Conservation (phyloP, 2,113 vertebrate genomes). For the Anser cygnoides region DNA sequence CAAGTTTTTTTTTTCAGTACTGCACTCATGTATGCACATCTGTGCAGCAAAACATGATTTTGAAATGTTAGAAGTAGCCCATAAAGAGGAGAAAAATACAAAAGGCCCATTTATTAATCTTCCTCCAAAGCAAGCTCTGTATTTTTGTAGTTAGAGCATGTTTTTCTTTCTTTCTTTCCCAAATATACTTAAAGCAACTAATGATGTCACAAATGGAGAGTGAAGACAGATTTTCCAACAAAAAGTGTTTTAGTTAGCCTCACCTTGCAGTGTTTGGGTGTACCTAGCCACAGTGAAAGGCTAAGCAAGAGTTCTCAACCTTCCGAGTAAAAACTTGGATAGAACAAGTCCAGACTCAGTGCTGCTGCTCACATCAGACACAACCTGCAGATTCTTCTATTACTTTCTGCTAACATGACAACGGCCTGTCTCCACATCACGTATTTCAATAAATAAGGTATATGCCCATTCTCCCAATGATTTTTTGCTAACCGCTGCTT, state of each 20-base stretch:
- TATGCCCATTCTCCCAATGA: background rate
- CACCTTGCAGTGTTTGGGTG: background rate
- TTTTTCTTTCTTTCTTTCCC: background rate
- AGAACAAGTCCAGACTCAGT: background rate
- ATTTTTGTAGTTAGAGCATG: background rate
- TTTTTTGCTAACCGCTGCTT: background rate
- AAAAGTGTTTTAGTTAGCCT: background rate
- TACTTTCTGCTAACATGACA: background rate
- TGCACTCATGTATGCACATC: background rate
- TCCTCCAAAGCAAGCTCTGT: background rate
- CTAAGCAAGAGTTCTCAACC: background rate
- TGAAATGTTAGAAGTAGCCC: background rate
- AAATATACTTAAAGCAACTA: background rate
- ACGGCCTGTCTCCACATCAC: background rate
- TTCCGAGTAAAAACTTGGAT: background rate
- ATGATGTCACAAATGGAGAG: background rate
- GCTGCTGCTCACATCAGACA: background rate
- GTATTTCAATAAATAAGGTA: background rate
- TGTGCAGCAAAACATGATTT: accelerated
- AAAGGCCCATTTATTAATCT: background rate
- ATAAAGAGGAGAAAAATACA: background rate
- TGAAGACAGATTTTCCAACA: background rate
- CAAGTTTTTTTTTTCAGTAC: background rate
- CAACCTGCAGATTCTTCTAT: background rate
- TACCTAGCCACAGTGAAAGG: background rate